A percentile compares a stretch with the other conserved stretches of the same genome.
phyloP scores from a whole-genome alignment of 2,797 vertebrate genomes.

The Telmatherina bonti region DNA sequence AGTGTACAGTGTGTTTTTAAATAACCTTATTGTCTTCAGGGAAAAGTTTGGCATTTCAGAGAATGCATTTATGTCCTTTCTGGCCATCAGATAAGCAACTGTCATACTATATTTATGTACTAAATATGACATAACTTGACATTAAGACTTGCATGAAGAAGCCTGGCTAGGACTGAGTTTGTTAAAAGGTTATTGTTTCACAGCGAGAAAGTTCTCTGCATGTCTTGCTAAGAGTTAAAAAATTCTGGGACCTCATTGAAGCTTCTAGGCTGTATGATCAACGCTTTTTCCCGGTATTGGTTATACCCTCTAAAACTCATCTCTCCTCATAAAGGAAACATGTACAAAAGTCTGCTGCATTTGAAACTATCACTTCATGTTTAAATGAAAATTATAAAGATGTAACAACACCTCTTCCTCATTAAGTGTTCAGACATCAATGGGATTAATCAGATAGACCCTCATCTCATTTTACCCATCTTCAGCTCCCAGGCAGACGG shows the following conservation, averaged over 20 bases:
- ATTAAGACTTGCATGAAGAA: background rate
- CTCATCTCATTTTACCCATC: too few species aligned
- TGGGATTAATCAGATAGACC: too few species aligned
- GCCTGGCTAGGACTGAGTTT: background rate
- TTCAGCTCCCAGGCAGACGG: too few species aligned
- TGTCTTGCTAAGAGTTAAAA: background rate
- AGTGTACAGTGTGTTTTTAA: conserved; percentile 3
- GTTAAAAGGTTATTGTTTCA: background rate
- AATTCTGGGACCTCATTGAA: background rate
- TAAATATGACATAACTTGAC: background rate
- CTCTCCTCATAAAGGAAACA: background rate
- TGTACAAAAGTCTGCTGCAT: background rate
- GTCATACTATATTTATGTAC: background rate
- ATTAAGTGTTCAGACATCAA: background rate
- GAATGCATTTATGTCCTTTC: conserved; percentile 5
- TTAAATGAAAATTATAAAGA: background rate
- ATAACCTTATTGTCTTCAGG: background rate
- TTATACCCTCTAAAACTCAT: background rate
- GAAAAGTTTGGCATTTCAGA: background rate
- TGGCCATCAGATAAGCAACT: background rate
- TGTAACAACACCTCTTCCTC: background rate
- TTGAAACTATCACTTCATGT: background rate
- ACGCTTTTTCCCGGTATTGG: background rate
- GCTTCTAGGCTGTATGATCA: background rate
- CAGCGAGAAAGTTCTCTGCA: background rate